These are phyloP conservation scores for Dendrocincla fuliginosa DNA, from an alignment of 2,797 vertebrate genomes.

Conservation along the genomic window DNA sequence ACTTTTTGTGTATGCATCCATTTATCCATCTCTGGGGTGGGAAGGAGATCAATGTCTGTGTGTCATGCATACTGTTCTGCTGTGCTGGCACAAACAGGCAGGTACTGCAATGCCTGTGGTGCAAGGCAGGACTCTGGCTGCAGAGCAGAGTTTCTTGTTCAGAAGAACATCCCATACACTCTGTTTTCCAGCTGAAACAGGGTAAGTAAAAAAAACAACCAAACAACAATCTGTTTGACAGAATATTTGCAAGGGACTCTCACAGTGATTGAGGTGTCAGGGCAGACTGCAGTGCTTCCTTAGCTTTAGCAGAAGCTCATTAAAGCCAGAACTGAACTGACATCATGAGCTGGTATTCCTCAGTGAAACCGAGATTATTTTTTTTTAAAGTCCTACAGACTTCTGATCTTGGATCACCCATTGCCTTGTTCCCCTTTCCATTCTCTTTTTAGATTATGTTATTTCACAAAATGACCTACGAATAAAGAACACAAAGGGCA, in stretches of 20 bases:
- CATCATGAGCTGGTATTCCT: background rate
- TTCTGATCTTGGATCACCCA: background rate
- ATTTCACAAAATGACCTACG: background rate
- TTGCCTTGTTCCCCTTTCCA: background rate
- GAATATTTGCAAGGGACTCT: background rate
- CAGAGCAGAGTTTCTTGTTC: background rate
- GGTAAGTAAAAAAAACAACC: background rate
- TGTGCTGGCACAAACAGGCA: background rate
- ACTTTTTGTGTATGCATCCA: background rate
- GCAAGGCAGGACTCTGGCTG: background rate
- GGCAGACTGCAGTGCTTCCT: background rate
- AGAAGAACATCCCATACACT: background rate
- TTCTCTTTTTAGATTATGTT: background rate
- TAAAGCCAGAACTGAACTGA: background rate
- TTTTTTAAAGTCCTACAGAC: background rate
- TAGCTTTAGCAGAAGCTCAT: background rate
- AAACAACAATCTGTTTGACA: background rate
- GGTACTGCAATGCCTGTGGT: background rate
- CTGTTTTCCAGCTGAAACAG: background rate
- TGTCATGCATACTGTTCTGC: background rate
- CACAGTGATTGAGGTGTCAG: background rate
- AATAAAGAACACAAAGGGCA: background rate
- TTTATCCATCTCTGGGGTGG: background rate
- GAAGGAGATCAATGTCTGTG: background rate
- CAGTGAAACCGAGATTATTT: background rate